Conservation (phyloP, 2,888 invertebrate genomes). For the Germaria angustata region DNA sequence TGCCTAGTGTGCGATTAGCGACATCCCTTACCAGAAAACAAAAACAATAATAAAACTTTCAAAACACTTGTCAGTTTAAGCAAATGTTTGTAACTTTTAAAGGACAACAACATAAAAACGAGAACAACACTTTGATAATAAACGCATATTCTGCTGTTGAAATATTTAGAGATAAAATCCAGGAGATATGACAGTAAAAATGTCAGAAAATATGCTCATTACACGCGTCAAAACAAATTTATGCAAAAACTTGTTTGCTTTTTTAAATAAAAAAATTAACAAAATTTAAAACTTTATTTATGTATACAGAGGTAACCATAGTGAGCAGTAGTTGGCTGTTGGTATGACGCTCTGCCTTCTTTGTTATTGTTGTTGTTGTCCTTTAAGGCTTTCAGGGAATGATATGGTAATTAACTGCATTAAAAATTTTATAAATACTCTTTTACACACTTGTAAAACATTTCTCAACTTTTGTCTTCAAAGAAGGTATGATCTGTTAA, state of each 20-base stretch:
- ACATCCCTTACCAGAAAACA: constrained; percentile 27
- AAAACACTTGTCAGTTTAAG: constrained; percentile 55
- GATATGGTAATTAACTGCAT: constrained; percentile 51
- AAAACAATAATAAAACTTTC: neutral
- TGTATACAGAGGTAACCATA: constrained; percentile 38
- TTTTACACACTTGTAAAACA: constrained; percentile 15
- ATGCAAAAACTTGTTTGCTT: constrained; percentile 71
- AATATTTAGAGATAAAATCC: constrained; percentile 48
- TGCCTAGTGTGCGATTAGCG: constrained; percentile 72
- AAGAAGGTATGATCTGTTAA: constrained; percentile 44
- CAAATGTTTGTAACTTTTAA: constrained; percentile 30
- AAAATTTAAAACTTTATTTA: constrained; percentile 21
- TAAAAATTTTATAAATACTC: constrained; percentile 30
- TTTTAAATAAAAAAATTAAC: constrained; percentile 5
- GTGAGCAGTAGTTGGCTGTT: constrained; percentile 7
- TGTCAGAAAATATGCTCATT: constrained; percentile 72
- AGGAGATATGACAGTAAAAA: constrained; percentile 54
- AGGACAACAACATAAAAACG: constrained; percentile 19
- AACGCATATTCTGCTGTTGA: constrained; percentile 43
- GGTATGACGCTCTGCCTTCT: neutral
- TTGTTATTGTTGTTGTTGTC: neutral
- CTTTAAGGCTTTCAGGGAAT: constrained; percentile 6
- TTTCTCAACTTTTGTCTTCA: constrained; percentile 24
- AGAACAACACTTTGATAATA: constrained; percentile 25
- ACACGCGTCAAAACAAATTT: constrained; percentile 79